These are phyloP conservation scores for Drosophila teissieri DNA, from an alignment of 1,140 invertebrate species.

Conservation along the genomic window DNA sequence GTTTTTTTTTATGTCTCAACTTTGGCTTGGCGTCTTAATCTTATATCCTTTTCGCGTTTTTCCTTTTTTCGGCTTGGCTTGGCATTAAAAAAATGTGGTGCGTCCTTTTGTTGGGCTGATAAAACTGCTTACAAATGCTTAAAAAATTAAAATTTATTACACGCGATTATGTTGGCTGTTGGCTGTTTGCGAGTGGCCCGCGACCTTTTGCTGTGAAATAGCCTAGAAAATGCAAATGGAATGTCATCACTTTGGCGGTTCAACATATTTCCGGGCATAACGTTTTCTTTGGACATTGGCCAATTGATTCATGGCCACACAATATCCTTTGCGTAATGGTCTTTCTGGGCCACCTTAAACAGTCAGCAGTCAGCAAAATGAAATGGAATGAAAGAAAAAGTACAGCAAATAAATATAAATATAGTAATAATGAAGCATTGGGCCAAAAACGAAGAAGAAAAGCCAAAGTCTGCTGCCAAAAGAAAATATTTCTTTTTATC, in stretches of 20 bases:
- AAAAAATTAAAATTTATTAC: conserved; percentile 84
- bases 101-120: conserved; percentile 78
- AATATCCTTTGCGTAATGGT: conserved; percentile 81
- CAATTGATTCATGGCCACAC: conserved; percentile 79
- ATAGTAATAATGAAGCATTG: conserved; percentile 77
- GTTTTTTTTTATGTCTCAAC: conserved; percentile 71
- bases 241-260: conserved; percentile 67
- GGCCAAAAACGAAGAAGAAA: conserved; percentile 52
- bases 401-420: conserved; percentile 76
- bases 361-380: conserved; percentile 68
- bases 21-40: conserved; percentile 70
- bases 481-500: conserved; percentile 84
- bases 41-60: conserved; percentile 70
- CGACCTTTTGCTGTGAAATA: neutral
- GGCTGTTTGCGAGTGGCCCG: neutral
- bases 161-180: conserved; percentile 62
- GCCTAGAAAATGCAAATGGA: conserved; percentile 65
- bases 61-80: conserved; percentile 65
- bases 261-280: conserved; percentile 75
- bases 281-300: conserved; percentile 63
- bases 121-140: conserved; percentile 84
- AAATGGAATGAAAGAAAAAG: conserved; percentile 61
- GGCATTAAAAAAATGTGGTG: conserved; percentile 69
- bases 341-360: conserved; percentile 68
- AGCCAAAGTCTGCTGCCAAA: conserved; percentile 72